phyloP scores from a whole-genome alignment of 2,888 invertebrate species.

The Epinotia demarniana region DNA sequence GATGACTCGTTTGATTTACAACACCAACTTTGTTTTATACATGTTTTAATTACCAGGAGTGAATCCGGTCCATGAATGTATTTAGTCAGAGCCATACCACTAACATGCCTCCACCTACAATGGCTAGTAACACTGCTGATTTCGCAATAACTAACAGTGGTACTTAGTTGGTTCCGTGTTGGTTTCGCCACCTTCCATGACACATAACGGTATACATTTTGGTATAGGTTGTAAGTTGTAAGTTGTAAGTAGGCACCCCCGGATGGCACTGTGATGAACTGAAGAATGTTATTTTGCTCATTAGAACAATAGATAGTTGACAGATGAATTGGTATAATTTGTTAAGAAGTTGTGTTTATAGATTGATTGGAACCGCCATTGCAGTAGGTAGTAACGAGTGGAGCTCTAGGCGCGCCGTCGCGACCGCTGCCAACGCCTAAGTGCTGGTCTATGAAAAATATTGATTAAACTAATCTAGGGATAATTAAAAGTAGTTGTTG shows the following conservation, averaged over 20 bases:
- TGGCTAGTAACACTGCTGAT: neutral
- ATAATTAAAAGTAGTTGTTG: slow-evolving; percentile 81
- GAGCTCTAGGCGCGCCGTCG: slow-evolving; percentile 48
- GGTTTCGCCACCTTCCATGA: slow-evolving; percentile 12
- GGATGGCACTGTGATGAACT: slow-evolving; percentile 52
- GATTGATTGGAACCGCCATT: slow-evolving; percentile 61
- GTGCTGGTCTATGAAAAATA: slow-evolving; percentile 74
- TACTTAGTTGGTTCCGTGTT: slow-evolving; percentile 4
- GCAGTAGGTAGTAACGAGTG: slow-evolving; percentile 41
- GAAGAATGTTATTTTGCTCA: slow-evolving; percentile 60
- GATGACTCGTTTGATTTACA: slow-evolving; percentile 29
- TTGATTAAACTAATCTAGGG: slow-evolving; percentile 71
- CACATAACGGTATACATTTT: slow-evolving; percentile 19
- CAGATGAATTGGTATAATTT: slow-evolving; percentile 64
- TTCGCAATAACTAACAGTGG: slow-evolving; percentile 7
- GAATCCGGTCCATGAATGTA: slow-evolving; percentile 15
- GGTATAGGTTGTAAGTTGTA: slow-evolving; percentile 42
- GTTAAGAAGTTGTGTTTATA: slow-evolving; percentile 75
- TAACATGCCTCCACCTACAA: slow-evolving; percentile 11
- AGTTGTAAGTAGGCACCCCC: slow-evolving; percentile 41
- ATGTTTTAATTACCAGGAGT: slow-evolving; percentile 32
- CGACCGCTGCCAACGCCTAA: slow-evolving; percentile 65
- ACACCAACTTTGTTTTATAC: slow-evolving; percentile 39
- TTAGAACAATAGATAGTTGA: slow-evolving; percentile 59
- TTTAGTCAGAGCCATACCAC: slow-evolving; percentile 2